A percentile compares a stretch with the other conserved stretches of the same genome.
Evolutionary conservation across 1,140 invertebrate species (phyloP).

Genomic region (Aporrectodea caliginosa): DNA sequence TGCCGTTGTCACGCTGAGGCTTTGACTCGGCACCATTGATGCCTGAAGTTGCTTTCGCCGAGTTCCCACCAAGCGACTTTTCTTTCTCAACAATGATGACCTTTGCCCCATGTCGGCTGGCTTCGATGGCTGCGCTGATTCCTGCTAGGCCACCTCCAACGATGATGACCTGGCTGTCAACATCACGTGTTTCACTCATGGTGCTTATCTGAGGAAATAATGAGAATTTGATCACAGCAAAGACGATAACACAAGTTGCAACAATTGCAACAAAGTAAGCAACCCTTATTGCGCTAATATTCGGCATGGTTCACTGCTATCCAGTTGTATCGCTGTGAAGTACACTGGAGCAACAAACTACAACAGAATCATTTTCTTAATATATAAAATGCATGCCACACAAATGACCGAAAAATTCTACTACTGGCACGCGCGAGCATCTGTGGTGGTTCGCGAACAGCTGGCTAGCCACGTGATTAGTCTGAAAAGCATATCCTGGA

Average conservation of each 20-base stretch:
- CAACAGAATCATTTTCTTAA: too few species aligned
- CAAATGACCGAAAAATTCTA: too few species aligned
- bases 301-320: background rate
- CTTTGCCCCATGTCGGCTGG: slow-evolving; percentile 37
- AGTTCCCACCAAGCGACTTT: slow-evolving; percentile 48
- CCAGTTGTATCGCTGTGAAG: too few species aligned
- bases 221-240: background rate
- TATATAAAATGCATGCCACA: too few species aligned
- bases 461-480: too few species aligned
- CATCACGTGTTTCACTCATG: background rate
- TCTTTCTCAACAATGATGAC: slow-evolving; percentile 49
- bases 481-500: too few species aligned
- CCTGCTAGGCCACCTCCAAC: slow-evolving; percentile 50
- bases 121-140: slow-evolving; percentile 47
- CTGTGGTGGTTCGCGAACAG: too few species aligned
- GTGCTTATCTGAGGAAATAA: background rate
- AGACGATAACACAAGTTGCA: background rate
- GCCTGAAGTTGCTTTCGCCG: slow-evolving; percentile 49
- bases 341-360: too few species aligned
- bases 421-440: too few species aligned
- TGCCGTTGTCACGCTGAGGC: slow-evolving; percentile 40
- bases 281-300: background rate
- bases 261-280: background rate
- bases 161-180: slow-evolving; percentile 37
- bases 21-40: slow-evolving; percentile 48